Conservation (phyloP, 2,888 invertebrate genomes). For the Pogonocherus hispidulus region DNA sequence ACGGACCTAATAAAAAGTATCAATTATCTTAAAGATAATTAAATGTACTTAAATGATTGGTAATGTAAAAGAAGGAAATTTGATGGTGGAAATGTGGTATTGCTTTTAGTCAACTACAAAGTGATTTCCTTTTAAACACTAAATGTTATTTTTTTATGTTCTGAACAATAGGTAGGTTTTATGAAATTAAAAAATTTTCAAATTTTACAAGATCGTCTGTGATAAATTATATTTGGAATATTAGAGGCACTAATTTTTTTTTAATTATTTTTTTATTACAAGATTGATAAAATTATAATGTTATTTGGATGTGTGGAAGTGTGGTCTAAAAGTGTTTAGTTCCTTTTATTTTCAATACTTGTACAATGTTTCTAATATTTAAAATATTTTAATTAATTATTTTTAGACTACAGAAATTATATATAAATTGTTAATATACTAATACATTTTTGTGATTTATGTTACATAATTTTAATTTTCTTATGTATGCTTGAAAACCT, state of each 20-base stretch:
- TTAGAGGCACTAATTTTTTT: slow-evolving; percentile 52
- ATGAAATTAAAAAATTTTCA: slow-evolving; percentile 49
- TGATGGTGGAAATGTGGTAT: slow-evolving; percentile 42
- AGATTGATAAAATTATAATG: slow-evolving; percentile 35
- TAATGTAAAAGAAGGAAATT: background rate
- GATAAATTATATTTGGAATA: slow-evolving; percentile 63
- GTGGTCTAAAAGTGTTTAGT: slow-evolving; percentile 40
- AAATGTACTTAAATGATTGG: background rate
- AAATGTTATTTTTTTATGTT: slow-evolving; percentile 38
- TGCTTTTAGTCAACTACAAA: slow-evolving; percentile 32
- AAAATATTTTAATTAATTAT: slow-evolving; percentile 24
- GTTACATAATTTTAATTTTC: slow-evolving; percentile 13
- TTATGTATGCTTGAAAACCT: slow-evolving; percentile 41
- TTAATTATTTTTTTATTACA: slow-evolving; percentile 47
- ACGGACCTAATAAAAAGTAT: background rate
- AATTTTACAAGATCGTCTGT: slow-evolving; percentile 61
- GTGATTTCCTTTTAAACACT: slow-evolving; percentile 32
- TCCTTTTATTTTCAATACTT: slow-evolving; percentile 23
- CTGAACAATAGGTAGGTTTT: slow-evolving; percentile 53
- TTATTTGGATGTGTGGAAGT: slow-evolving; percentile 43
- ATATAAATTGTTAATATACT: slow-evolving; percentile 23
- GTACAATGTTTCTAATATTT: slow-evolving; percentile 26
- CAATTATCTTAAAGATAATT: background rate
- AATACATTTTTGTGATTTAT: slow-evolving; percentile 25
- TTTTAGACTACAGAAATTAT: slow-evolving; percentile 31